These are phyloP conservation scores for Microctenopoma steveboyesi DNA, from an alignment of 2,797 vertebrate genomes.

Conservation along the genomic window DNA sequence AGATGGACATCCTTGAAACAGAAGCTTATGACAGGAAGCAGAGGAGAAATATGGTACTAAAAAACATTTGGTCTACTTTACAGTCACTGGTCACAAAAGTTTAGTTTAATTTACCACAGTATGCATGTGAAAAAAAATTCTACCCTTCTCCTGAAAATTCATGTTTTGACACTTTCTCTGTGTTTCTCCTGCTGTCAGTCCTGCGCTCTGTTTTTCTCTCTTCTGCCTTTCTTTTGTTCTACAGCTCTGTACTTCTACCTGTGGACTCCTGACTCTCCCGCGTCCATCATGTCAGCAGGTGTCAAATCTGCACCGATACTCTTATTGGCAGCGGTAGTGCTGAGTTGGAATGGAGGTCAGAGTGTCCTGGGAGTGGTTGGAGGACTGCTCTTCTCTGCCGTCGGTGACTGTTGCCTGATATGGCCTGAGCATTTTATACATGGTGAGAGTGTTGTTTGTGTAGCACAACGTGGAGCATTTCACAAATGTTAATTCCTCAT, in stretches of 20 bases:
- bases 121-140: no score
- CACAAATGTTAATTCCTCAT: background rate
- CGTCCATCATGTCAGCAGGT: conserved; percentile 74
- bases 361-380: conserved; percentile 78
- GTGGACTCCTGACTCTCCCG: conserved; percentile 77
- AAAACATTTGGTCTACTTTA: background rate
- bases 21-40: conserved; percentile 78
- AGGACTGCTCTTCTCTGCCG: conserved; percentile 84
- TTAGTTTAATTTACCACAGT: no score
- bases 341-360: conserved; percentile 63
- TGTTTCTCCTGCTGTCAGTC: conserved; percentile 64
- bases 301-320: conserved; percentile 85
- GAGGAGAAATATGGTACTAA: conserved; percentile 80
- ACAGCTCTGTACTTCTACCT: conserved; percentile 81
- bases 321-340: conserved; percentile 76
- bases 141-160: background rate
- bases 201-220: conserved; percentile 75
- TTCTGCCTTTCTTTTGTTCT: conserved; percentile 78
- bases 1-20: conserved; percentile 87
- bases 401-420: conserved; percentile 87
- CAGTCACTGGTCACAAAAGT: background rate
- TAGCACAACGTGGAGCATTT: background rate
- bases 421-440: conserved; percentile 85
- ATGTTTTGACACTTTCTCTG: background rate
- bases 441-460: conserved; percentile 61